Evolutionary conservation across 2,888 invertebrate genomes (phyloP), one percentile per base, ranked within the genome.

Genomic region (Mesoligia furuncula): DNA sequence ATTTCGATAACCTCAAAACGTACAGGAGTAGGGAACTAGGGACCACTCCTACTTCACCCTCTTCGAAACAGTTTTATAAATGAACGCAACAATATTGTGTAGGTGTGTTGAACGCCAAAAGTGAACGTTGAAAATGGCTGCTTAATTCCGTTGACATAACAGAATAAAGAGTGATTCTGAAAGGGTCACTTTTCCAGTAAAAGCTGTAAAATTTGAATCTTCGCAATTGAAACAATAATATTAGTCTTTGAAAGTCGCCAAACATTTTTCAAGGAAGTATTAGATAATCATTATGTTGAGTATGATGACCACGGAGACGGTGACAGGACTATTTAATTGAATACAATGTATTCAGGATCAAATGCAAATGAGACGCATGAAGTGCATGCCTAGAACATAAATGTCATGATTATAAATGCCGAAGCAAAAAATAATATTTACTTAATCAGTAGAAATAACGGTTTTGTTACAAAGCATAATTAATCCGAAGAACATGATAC

Each of bases 1-100:
- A 42, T 76, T 36, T 48, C 3, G 48, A 39, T 27, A 39, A 54
- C 51, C 24, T 68, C 5, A 68, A 6, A 57, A 20, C 54, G 24
- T 24, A n/a, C 54, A 24, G 24, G 24, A 54, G 54, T 57, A 65
- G n/a, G 48, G 31, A 1, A 72, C 13, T 31, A 42, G 5, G 17
- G 39, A 45, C 51, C 64, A 71, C 70, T 59, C 57, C 67, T 36
- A 54, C 17, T 20, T 59, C 8, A 81, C 75, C 66, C 70, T 75
- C 71, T 45, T 54, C 36, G 2, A 70, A 66, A 20, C 24, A 24
- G 17, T 61, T 70, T 83, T 59, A n/a, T 80, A 36, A 80, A 85
- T 36, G 36, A 27, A 54, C 17, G 36, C 51, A 62, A 54, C 62
- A 85, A 62, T 64, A 84, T 57, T 64, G 36, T 51, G 20, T 36